Evolutionary conservation across 1,140 invertebrate genomes (phyloP).

Genomic region (Drosophila setifemur): DNA sequence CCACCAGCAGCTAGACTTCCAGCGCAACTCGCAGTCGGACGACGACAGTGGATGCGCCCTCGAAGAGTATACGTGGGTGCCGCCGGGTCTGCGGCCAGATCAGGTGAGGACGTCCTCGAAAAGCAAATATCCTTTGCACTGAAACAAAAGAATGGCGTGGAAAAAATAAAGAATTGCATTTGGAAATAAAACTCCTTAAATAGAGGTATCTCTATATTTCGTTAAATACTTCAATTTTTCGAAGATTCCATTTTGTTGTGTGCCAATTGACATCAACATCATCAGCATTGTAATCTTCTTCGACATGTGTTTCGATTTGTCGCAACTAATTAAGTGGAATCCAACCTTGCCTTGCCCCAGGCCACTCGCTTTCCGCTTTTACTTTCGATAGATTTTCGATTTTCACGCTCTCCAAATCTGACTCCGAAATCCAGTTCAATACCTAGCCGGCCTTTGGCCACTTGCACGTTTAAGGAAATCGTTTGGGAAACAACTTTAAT

Average conservation of each 20-base stretch:
- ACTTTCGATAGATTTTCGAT: slow-evolving; percentile 50
- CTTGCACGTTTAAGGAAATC: slow-evolving; percentile 56
- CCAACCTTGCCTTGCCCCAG: slow-evolving; percentile 10
- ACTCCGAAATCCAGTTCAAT: slow-evolving; percentile 50
- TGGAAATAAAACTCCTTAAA: no score
- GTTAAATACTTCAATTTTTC: no score
- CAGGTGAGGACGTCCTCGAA: slow-evolving; percentile 87
- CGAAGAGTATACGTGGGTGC: slow-evolving; percentile 99
- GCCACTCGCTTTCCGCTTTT: slow-evolving; percentile 53
- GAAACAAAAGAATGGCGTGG: no score
- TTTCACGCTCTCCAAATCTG: slow-evolving; percentile 13
- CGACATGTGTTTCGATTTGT: slow-evolving; percentile 59
- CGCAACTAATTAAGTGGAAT: slow-evolving; percentile 63
- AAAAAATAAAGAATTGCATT: no score
- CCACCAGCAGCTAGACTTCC: slow-evolving; percentile 86
- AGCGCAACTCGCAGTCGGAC: slow-evolving; percentile 96
- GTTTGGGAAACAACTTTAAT: slow-evolving; percentile 52
- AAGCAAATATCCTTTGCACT: neutral
- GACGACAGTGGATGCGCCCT: slow-evolving; percentile 98
- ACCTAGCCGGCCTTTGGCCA: slow-evolving; percentile 32
- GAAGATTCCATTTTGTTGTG: no score
- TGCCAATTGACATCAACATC: neutral
- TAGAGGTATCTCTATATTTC: no score
- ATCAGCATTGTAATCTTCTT: neutral
- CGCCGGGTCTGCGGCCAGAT: slow-evolving; percentile 96